Evolutionary conservation across 2,888 invertebrate genomes (phyloP).

Genomic region (Heteropelma amictum): DNA sequence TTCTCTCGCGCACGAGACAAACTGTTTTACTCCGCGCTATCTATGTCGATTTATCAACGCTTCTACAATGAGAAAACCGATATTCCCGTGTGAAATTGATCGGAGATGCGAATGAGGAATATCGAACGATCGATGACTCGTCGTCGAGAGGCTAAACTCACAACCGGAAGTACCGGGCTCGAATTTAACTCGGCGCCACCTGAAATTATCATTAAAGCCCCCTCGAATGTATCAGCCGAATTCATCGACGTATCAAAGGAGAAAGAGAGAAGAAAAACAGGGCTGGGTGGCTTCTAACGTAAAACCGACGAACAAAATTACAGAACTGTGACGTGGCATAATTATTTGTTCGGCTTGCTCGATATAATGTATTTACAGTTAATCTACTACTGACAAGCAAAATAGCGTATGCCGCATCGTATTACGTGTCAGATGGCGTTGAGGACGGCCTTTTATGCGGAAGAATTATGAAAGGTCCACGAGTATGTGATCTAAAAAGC

Average conservation of each 20-base stretch:
- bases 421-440: not conserved
- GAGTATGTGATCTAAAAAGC: constrained; percentile 13
- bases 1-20: not conserved
- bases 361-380: not conserved
- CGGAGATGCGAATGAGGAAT: constrained; percentile 12
- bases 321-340: constrained; percentile 54
- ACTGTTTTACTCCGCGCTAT: not conserved
- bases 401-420: not conserved
- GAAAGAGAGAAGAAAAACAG: not conserved
- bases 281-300: not conserved
- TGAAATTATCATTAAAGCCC: constrained; percentile 38
- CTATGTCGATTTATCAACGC: not conserved
- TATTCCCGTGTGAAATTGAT: constrained; percentile 41
- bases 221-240: constrained; percentile 5
- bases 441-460: constrained; percentile 1
- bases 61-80: constrained; percentile 4
- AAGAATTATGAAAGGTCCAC: not conserved
- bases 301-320: constrained; percentile 47
- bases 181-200: constrained; percentile 53
- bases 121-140: constrained; percentile 15
- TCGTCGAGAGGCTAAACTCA: constrained; percentile 9
- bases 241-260: constrained; percentile 2
- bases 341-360: constrained; percentile 49
- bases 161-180: constrained; percentile 49
- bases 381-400: not conserved